A percentile compares a stretch with the other conserved stretches of the same genome.
Conservation (phyloP, 2,888 invertebrate species). For the Cephus sareptanus region DNA sequence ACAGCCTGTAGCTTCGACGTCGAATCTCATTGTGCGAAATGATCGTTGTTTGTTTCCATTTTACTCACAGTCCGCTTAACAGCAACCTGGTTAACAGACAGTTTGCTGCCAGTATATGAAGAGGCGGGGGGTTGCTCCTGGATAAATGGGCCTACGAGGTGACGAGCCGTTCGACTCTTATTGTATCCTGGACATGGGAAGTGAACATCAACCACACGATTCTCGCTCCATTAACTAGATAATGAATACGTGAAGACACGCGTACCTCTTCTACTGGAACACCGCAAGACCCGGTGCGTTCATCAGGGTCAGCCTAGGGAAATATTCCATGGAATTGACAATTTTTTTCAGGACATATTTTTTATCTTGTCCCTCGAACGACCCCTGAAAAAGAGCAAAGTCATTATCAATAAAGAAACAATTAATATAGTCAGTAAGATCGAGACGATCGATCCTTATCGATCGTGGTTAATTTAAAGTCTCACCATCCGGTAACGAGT, state of each 20-base stretch:
- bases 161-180: constrained; percentile 31
- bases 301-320: not conserved
- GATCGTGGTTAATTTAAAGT: not conserved
- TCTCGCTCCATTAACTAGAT: constrained; percentile 55
- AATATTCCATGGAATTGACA: not conserved
- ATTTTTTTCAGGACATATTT: not conserved
- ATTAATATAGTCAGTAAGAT: not conserved
- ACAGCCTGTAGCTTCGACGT: not conserved
- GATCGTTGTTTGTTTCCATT: constrained; percentile 38
- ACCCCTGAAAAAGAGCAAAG: not conserved
- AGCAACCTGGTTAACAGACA: constrained; percentile 45
- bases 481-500: not conserved
- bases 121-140: constrained; percentile 17
- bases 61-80: constrained; percentile 49
- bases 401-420: not conserved
- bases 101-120: constrained; percentile 15
- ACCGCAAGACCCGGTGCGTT: not conserved
- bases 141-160: constrained; percentile 23
- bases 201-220: constrained; percentile 51
- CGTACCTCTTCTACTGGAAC: not conserved
- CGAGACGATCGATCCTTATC: not conserved
- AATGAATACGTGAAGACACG: constrained; percentile 29
- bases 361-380: not conserved
- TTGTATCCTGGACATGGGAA: constrained; percentile 60
- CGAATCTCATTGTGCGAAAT: not conserved